Base-by-base conservation (phyloP, 2,113 vertebrate species). In the Salminus brasiliensis region DNA sequence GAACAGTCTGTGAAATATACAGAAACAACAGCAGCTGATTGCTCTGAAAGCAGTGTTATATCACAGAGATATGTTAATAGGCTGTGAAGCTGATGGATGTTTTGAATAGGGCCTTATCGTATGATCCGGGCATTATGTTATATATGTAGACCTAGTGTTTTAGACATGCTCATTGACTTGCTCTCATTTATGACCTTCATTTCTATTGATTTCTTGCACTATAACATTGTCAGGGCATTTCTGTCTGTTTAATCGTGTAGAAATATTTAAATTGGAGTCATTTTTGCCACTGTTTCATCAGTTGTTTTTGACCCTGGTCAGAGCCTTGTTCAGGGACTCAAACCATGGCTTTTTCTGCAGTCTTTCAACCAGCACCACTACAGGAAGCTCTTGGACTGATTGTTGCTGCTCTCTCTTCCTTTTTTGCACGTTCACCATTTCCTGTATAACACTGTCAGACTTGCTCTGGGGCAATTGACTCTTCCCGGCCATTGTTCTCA, bases 301-400 rank as follows among this genome's bases (percentile, higher is more conserved):
- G 3, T 15, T 15, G 2, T 15, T 45, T 6, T 18, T 49, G 47
- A 49, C 1, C 5, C 16, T 6, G 47, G 12, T 16, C 23, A 13
- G 11, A 36, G 43, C 30, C 47, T 4, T 43, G 47, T 39, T 55
- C 25, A n/a, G 36, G 62, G 76, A 57, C 30, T 77, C 45, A n/a
- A 72, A 60, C 36, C 60, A 30, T 25, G 45, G 59, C 49, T 76
- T 30, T 36, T 43, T 68, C 47, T 4, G 34, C 47, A 71, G 69
- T 65, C 43, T 53, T 53, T 27, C 15, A 6, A 13, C 3, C 15
- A 23, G 16, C 47, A n/a, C 76, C 72, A 69, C 76, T 76, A 67
- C 75, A 87, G 87, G 87, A 88, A 88, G 86, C 71, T 84, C 77
- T 88, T 86, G 74, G 52, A 45, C 23, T 78, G 83, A 86, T 88